A percentile compares a stretch with the other conserved stretches of the same genome.
Evolutionary conservation across 1,140 invertebrate genomes (phyloP).

Genomic region (Matsumurasca onukii): DNA sequence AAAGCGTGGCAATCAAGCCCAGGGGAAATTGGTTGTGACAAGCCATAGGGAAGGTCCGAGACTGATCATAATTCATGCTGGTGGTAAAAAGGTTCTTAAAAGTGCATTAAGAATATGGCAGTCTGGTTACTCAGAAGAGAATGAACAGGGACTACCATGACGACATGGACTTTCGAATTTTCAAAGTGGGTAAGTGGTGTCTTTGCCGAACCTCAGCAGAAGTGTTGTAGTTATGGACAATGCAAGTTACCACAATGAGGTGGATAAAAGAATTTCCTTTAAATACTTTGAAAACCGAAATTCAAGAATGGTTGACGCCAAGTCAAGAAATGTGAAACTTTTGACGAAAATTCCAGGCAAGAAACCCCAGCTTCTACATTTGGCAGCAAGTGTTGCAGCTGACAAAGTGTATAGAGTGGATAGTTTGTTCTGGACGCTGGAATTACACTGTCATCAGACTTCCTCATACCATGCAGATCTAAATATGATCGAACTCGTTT

Average conservation of each 20-base stretch:
- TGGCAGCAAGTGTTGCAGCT: neutral
- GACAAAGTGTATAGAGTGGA: neutral
- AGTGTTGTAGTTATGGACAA: neutral
- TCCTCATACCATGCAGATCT: conserved; percentile 4
- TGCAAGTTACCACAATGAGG: too few species aligned
- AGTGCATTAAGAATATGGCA: too few species aligned
- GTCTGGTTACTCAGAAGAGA: neutral
- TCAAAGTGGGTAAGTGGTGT: neutral
- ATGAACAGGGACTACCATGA: neutral
- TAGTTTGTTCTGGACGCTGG: neutral
- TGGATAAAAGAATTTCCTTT: neutral
- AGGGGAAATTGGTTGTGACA: neutral
- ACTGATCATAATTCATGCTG: conserved; percentile 2
- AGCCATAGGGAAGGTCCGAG: neutral
- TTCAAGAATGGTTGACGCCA: neutral
- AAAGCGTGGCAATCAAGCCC: too few species aligned
- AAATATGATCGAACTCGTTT: conserved; percentile 4
- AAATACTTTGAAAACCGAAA: neutral
- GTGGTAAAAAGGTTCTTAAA: too few species aligned
- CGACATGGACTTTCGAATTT: conserved; percentile 9
- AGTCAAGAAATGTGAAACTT: neutral
- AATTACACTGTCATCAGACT: neutral
- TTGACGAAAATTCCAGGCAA: neutral
- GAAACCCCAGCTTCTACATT: neutral
- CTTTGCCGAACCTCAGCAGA: neutral